A percentile compares a stretch with the other conserved stretches of the same genome.
phyloP scores from a whole-genome alignment of 2,797 vertebrate genomes.

The Phataginus tricuspis region DNA sequence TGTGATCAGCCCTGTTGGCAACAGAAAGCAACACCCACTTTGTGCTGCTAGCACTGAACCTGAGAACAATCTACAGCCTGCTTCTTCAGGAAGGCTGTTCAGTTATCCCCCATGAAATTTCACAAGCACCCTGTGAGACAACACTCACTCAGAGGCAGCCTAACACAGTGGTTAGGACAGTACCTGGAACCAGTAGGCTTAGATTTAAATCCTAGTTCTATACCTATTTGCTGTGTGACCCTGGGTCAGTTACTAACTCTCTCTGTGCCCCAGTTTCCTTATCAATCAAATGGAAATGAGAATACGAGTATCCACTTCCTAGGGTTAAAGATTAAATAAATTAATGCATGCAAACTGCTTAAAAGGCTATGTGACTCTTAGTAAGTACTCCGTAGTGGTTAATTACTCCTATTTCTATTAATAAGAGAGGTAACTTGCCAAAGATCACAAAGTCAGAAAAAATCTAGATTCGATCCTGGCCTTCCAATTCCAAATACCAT shows the following conservation, averaged over 20 bases:
- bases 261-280: background rate
- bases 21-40: background rate
- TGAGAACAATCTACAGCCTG: background rate
- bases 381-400: background rate
- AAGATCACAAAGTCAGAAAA: background rate
- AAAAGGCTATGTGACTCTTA: background rate
- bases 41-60: background rate
- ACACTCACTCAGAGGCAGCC: background rate
- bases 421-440: background rate
- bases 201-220: background rate
- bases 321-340: slow-evolving; percentile 33
- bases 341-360: background rate
- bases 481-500: slow-evolving; percentile 38
- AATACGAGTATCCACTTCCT: background rate
- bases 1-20: background rate
- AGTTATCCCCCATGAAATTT: background rate
- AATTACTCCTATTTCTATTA: background rate
- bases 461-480: background rate
- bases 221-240: background rate
- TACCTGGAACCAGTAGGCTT: background rate
- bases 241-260: background rate
- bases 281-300: background rate
- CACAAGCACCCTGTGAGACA: background rate
- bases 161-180: background rate
- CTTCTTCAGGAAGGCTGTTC: background rate